Conservation (phyloP, 2,888 invertebrate species). For the Ecliptopera silaceata region DNA sequence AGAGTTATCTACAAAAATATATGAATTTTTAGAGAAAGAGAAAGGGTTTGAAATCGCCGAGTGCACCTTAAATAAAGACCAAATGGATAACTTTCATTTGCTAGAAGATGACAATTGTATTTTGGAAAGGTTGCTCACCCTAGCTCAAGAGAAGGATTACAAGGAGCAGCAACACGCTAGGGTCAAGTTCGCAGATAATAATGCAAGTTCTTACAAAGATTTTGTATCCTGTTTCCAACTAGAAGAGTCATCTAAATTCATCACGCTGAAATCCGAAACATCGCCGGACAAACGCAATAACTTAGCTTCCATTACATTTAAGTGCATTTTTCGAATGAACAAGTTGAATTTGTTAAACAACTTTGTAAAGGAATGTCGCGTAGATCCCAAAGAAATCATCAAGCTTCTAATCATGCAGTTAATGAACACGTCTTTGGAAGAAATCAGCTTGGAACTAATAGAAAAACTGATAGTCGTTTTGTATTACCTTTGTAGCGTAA, state of each 20-base stretch:
- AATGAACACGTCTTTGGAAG: constrained; percentile 84
- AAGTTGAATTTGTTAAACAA: constrained; percentile 51
- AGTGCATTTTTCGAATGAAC: constrained; percentile 73
- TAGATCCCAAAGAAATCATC: constrained; percentile 85
- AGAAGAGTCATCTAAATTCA: constrained; percentile 53
- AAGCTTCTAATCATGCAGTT: constrained; percentile 88
- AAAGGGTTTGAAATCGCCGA: constrained; percentile 43
- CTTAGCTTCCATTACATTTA: constrained; percentile 63
- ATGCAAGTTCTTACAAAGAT: constrained; percentile 76
- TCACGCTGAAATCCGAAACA: constrained; percentile 56
- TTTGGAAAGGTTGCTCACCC: constrained; percentile 84
- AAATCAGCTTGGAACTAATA: constrained; percentile 83
- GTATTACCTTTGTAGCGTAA: constrained; percentile 85
- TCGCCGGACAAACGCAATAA: constrained; percentile 58
- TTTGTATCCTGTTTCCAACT: constrained; percentile 82
- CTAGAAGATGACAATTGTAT: constrained; percentile 84
- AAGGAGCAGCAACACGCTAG: constrained; percentile 69
- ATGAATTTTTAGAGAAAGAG: constrained; percentile 42
- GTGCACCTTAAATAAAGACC: constrained; percentile 27
- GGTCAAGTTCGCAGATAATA: constrained; percentile 83
- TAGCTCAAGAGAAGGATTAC: constrained; percentile 77
- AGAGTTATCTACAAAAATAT: constrained; percentile 53
- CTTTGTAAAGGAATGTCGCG: constrained; percentile 56
- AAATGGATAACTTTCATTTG: constrained; percentile 58
- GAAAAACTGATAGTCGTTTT: constrained; percentile 86